A percentile compares a stretch with the other conserved stretches of the same genome.
Conservation (phyloP, 1,140 invertebrate genomes). For the Antheraea pernyi region DNA sequence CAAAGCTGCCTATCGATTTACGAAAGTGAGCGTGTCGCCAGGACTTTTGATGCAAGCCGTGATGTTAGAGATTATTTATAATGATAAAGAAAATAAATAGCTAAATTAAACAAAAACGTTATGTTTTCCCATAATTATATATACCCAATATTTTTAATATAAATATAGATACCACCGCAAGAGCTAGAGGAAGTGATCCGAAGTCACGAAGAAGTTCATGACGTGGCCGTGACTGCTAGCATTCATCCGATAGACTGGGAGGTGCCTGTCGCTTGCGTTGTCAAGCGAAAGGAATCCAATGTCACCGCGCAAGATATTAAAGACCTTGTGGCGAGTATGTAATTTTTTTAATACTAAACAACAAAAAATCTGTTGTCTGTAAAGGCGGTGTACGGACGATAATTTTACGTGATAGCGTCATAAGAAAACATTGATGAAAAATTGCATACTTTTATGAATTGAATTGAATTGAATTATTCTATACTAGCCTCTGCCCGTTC, state of each 20-base stretch:
- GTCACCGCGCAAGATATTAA: constrained; percentile 78
- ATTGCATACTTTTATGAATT: too few relatives aligned
- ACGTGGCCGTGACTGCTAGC: constrained; percentile 89
- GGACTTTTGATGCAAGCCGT: too few relatives aligned
- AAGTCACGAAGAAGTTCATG: constrained; percentile 72
- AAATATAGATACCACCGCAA: constrained; percentile 87
- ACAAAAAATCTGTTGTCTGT: too few relatives aligned
- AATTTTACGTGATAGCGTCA: too few relatives aligned
- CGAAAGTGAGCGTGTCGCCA: too few relatives aligned
- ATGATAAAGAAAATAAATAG: too few relatives aligned
- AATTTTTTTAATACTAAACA: background rate
- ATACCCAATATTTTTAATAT: background rate
- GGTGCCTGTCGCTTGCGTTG: constrained; percentile 68
- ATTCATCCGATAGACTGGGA: constrained; percentile 85
- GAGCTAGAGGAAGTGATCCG: constrained; percentile 89
- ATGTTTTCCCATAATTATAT: background rate
- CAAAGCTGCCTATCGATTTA: too few relatives aligned
- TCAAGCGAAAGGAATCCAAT: constrained; percentile 37
- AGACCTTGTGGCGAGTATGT: constrained; percentile 74
- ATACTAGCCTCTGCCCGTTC: too few relatives aligned
- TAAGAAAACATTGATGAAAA: too few relatives aligned
- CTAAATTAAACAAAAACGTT: too few relatives aligned
- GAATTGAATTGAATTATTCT: too few relatives aligned
- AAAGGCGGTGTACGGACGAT: too few relatives aligned
- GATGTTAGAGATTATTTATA: background rate